phyloP scores from a whole-genome alignment of 2,797 vertebrate genomes.

The Catharus ustulatus region DNA sequence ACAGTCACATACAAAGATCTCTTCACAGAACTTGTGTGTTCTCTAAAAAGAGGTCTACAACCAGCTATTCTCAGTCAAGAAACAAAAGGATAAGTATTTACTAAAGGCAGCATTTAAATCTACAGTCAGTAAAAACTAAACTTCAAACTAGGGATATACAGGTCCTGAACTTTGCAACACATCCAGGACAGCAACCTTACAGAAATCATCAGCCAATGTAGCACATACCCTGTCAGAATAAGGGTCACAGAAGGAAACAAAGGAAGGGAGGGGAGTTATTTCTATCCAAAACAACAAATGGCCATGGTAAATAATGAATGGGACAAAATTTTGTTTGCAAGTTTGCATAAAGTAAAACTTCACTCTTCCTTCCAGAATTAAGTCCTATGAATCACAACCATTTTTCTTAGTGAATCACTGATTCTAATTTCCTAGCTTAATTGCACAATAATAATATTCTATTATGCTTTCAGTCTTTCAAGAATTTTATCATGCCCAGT shows the following conservation, averaged over 20 bases:
- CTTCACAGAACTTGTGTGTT: accelerated
- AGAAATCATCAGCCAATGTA: neutral
- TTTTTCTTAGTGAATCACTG: neutral
- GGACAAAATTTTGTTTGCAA: neutral
- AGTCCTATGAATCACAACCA: neutral
- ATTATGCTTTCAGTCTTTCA: neutral
- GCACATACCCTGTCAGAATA: accelerated
- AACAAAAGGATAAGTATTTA: neutral
- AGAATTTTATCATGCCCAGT: neutral
- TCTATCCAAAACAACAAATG: neutral
- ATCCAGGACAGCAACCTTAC: neutral
- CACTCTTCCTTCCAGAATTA: neutral
- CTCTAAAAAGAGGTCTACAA: neutral
- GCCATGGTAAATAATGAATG: accelerated
- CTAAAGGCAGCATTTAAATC: neutral
- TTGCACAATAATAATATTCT: neutral
- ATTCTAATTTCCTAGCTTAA: neutral
- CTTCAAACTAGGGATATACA: neutral
- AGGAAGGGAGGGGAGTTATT: neutral
- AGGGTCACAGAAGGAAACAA: neutral
- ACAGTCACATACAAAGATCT: neutral
- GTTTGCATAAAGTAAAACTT: neutral
- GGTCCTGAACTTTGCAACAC: neutral
- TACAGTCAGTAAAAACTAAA: neutral
- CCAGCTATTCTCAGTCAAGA: neutral